phyloP scores from a whole-genome alignment of 2,797 vertebrate species.

The Gypaetus barbatus region DNA sequence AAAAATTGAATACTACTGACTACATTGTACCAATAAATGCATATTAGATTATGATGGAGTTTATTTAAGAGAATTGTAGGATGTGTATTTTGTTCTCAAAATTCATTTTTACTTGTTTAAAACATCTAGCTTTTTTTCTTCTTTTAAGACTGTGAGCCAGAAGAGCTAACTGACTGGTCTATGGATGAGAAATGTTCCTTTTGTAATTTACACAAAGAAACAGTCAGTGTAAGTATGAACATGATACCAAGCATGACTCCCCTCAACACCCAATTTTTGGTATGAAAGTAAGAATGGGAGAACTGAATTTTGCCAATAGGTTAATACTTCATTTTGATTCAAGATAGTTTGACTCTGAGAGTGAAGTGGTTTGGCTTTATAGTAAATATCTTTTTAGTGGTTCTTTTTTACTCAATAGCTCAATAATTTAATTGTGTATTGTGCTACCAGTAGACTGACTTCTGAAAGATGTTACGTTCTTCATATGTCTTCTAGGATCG shows the following conservation, averaged over 20 bases:
- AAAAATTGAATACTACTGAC: background rate
- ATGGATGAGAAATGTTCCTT: slow-evolving; percentile 93
- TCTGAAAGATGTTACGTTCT: background rate
- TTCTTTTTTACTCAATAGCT: background rate
- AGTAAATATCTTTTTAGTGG: background rate
- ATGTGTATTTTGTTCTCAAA: background rate
- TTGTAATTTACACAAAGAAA: slow-evolving; percentile 94
- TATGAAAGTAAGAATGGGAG: background rate
- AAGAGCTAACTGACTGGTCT: slow-evolving; percentile 95
- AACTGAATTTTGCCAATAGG: background rate
- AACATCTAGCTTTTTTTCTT: slow-evolving; percentile 63
- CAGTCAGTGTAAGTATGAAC: slow-evolving; percentile 88
- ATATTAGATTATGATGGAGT: background rate
- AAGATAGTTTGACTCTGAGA: background rate
- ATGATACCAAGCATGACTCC: slow-evolving; percentile 24
- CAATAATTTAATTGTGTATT: background rate
- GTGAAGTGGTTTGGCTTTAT: background rate
- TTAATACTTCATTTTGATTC: background rate
- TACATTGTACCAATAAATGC: background rate
- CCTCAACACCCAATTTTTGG: background rate
- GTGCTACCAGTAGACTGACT: background rate
- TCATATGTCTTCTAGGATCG: slow-evolving; percentile 81
- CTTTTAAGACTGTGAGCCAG: slow-evolving; percentile 96
- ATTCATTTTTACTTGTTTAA: slow-evolving; percentile 7
- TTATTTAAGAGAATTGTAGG: background rate